Evolutionary conservation across 1,140 invertebrate species (phyloP).

Genomic region (Neotoxoptera formosana): DNA sequence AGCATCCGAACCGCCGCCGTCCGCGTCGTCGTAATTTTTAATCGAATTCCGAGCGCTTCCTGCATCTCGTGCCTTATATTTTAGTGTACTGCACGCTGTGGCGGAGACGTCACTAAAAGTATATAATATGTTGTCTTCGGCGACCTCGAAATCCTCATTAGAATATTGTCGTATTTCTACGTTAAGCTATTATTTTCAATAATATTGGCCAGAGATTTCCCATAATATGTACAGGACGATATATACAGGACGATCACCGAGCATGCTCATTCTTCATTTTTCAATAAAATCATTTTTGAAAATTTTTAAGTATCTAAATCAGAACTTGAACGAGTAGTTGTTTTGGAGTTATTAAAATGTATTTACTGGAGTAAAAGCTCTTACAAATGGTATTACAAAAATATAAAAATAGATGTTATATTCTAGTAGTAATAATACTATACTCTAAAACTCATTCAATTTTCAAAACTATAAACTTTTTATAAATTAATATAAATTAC

Average conservation of each 20-base stretch:
- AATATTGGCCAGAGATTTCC: too few relatives aligned
- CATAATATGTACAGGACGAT: background rate
- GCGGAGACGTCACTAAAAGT: background rate
- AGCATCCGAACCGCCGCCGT: background rate
- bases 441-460: too few relatives aligned
- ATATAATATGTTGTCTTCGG: background rate
- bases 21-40: conserved; percentile 2
- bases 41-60: background rate
- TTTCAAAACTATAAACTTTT: too few relatives aligned
- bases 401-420: too few relatives aligned
- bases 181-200: background rate
- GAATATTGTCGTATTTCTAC: background rate
- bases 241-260: background rate
- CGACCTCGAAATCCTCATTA: background rate
- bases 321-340: too few relatives aligned
- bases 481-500: too few relatives aligned
- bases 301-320: background rate
- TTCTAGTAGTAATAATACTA: too few relatives aligned
- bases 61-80: background rate
- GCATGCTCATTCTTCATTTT: background rate
- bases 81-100: background rate
- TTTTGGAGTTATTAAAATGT: too few relatives aligned
- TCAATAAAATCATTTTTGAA: background rate
- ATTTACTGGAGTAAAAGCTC: too few relatives aligned
- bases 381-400: too few relatives aligned